Evolutionary conservation across 2,113 vertebrate genomes (phyloP), one percentile per base, ranked within the genome.

Genomic region (Prunella himalayana): DNA sequence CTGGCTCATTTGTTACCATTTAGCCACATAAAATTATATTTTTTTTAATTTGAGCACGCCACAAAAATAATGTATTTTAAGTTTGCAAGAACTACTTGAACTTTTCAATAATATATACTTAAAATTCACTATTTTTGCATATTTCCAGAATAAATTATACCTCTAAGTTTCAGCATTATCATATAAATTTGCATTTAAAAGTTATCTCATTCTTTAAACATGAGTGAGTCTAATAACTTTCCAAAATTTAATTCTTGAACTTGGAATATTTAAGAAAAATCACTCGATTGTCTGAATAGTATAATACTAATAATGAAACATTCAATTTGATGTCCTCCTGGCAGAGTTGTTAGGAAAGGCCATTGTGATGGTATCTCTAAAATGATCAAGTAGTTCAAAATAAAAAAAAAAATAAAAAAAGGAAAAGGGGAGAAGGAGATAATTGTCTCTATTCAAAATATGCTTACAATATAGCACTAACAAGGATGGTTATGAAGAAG

Each of bases 1-100:
- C 45, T 84, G 80, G 39, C 72, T 92, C 75, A 73, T 97, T 97
- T 91, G 81, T 95, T 85, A 92, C 86, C 24, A 42, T 95, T 96
- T 95, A 97, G 85, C 70, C 83, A 87, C 65, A 80, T 54, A 91
- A 79, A 70, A 53, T 85, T 93, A 44, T 47, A 44, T 78, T 68
- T 90, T 49, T 61, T 79, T 88, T 39, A 60, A 87, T 54, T 91
- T 89, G 22, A 83, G 24, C 37, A 83, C 5, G 4, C 31, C 86
- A 88, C 85, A 89, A 94, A 93, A 66, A 81, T 47, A 78, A 89
- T 15, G 15, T 41, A 51, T 82, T 87, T 94, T n/a, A 88, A 59
- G 50, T 60, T 28, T 79, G 72, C 53, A 79, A 89, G 82, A 92
- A 63, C 23, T 76, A 35, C 72, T 69, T 59, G 57, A 87, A 75